Conservation (phyloP, 2,888 invertebrate species). For the Drosophila peninsularis region DNA sequence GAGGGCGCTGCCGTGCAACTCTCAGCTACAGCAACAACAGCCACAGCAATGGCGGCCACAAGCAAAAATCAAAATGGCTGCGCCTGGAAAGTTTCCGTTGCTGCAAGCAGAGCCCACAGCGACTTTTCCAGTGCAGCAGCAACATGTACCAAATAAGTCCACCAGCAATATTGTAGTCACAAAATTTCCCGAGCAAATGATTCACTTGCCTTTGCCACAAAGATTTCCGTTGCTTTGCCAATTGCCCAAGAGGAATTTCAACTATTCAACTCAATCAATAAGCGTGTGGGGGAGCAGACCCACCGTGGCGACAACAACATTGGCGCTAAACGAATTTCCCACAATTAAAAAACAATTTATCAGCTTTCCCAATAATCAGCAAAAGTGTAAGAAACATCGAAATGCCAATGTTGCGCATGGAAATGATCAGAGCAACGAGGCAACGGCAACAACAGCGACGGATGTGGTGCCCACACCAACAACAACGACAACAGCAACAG, state of each 20-base stretch:
- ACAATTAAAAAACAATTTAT: constrained; percentile 75
- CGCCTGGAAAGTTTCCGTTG: constrained; percentile 37
- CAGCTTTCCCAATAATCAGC: constrained; percentile 53
- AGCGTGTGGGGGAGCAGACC: constrained; percentile 17
- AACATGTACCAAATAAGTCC: neutral
- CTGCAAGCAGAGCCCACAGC: neutral
- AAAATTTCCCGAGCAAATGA: constrained; percentile 39
- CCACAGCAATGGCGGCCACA: constrained; percentile 18
- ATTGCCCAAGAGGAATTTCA: constrained; percentile 45
- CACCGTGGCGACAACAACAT: constrained; percentile 18
- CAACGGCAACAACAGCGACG: constrained; percentile 16
- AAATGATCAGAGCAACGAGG: constrained; percentile 23
- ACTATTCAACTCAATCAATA: constrained; percentile 36
- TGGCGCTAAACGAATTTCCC: constrained; percentile 54
- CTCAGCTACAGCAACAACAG: constrained; percentile 4
- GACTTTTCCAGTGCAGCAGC: constrained; percentile 38
- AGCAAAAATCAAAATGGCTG: constrained; percentile 1
- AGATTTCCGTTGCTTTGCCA: constrained; percentile 55
- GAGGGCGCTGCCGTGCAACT: constrained; percentile 12
- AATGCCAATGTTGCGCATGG: constrained; percentile 34
- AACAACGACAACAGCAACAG: constrained; percentile 50
- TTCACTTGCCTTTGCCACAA: constrained; percentile 28
- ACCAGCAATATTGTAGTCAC: neutral
- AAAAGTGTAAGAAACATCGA: constrained; percentile 34
- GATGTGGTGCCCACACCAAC: constrained; percentile 46